Evolutionary conservation across 2,113 vertebrate species (phyloP).

Genomic region (Aramus guarauna): DNA sequence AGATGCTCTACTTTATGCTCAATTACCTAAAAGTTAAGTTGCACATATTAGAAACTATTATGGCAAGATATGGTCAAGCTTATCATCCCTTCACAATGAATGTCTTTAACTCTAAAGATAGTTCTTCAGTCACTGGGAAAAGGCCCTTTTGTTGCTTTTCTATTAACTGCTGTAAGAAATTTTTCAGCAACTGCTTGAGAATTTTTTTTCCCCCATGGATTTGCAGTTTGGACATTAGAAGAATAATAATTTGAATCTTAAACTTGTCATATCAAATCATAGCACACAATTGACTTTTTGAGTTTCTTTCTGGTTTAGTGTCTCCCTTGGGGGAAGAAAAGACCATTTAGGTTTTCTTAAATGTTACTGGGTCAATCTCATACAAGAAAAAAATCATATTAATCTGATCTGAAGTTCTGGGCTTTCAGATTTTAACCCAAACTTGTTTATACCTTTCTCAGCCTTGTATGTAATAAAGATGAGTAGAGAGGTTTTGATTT

Average conservation of each 20-base stretch:
- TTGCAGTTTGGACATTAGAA: not conserved
- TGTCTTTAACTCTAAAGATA: not conserved
- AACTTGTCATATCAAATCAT: not conserved
- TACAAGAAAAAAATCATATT: not conserved
- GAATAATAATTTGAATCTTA: not conserved
- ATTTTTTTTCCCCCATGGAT: not conserved
- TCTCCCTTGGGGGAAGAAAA: not conserved
- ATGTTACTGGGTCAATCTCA: not conserved
- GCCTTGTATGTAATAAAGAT: not conserved
- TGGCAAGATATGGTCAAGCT: not conserved
- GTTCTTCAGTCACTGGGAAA: not conserved
- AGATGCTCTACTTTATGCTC: not conserved
- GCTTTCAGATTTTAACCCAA: not conserved
- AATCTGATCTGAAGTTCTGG: not conserved
- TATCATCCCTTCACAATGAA: not conserved
- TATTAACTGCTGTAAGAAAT: not conserved
- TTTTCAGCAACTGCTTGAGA: not conserved
- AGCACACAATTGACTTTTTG: not conserved
- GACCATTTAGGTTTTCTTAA: constrained; percentile 32
- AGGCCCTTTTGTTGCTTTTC: not conserved
- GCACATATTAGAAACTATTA: not conserved
- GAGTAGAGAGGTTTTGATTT: not conserved
- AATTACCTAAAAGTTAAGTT: not conserved
- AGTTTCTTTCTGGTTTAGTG: not conserved
- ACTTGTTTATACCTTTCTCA: not conserved